These are phyloP conservation scores for Pogonomyrmex californicus DNA, from an alignment of 1,140 invertebrate genomes.

Conservation along the genomic window DNA sequence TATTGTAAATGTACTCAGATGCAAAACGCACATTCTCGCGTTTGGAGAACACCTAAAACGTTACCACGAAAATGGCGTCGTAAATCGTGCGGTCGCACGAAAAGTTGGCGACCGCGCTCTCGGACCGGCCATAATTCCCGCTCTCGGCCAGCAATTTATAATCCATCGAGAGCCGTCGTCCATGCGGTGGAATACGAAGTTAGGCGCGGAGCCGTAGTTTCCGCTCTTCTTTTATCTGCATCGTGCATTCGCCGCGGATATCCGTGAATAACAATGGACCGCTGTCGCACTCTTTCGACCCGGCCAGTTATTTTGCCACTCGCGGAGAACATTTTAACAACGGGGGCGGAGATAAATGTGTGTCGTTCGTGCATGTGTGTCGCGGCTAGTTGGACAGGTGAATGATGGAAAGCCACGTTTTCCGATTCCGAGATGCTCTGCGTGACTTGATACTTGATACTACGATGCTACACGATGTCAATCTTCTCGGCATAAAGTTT, in stretches of 20 bases:
- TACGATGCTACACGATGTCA: conserved; percentile 12
- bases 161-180: conserved; percentile 62
- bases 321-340: conserved; percentile 50
- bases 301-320: conserved; percentile 65
- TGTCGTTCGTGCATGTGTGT: conserved; percentile 24
- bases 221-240: conserved; percentile 64
- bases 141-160: conserved; percentile 62
- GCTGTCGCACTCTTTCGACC: conserved; percentile 44
- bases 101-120: conserved; percentile 59
- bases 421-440: conserved; percentile 43
- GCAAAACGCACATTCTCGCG: not conserved
- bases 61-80: conserved; percentile 46
- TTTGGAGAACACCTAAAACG: conserved; percentile 31
- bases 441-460: conserved; percentile 21
- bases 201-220: conserved; percentile 44
- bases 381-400: conserved; percentile 40
- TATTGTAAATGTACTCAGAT: not conserved
- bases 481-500: conserved; percentile 21
- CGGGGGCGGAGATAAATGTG: conserved; percentile 48
- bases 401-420: conserved; percentile 57
- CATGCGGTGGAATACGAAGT: conserved; percentile 61
- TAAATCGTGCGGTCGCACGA: conserved; percentile 48
- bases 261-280: conserved; percentile 65
- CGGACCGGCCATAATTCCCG: conserved; percentile 68
- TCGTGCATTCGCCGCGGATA: conserved; percentile 54